These are phyloP conservation scores for Drosophila algonquin DNA, from an alignment of 2,888 invertebrate species.

Conservation along the genomic window DNA sequence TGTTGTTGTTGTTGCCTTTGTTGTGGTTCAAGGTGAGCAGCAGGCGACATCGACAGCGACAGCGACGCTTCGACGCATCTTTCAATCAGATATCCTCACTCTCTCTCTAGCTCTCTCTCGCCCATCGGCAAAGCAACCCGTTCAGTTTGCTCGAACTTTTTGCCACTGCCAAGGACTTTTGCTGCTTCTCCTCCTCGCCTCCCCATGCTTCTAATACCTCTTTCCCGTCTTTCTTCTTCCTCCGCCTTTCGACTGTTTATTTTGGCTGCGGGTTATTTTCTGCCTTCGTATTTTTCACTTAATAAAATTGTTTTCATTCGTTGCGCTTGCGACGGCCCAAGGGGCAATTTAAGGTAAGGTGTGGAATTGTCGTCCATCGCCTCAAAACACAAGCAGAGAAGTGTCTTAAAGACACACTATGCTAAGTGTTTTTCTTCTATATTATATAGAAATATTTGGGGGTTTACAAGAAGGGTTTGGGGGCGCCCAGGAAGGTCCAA, in stretches of 20 bases:
- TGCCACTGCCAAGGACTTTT: constrained; percentile 81
- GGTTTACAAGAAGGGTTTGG: too few species aligned
- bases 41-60: constrained; percentile 44
- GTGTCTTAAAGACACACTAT: too few species aligned
- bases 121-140: constrained; percentile 57
- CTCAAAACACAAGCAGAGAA: background rate
- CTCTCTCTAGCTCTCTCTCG: background rate
- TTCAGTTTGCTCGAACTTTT: constrained; percentile 44
- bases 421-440: too few species aligned
- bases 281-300: constrained; percentile 70
- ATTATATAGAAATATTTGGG: too few species aligned
- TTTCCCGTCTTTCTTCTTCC: constrained; percentile 12
- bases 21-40: constrained; percentile 81
- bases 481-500: too few species aligned
- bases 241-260: constrained; percentile 58
- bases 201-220: constrained; percentile 23
- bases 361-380: background rate
- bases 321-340: constrained; percentile 49
- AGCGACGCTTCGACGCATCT: constrained; percentile 73
- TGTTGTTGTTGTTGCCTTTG: constrained; percentile 45
- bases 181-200: constrained; percentile 52
- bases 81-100: constrained; percentile 66
- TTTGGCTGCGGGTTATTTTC: constrained; percentile 73
- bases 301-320: constrained; percentile 78
- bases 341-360: background rate